phyloP scores from a whole-genome alignment of 2,888 invertebrate species.

The Andrena dorsata region DNA sequence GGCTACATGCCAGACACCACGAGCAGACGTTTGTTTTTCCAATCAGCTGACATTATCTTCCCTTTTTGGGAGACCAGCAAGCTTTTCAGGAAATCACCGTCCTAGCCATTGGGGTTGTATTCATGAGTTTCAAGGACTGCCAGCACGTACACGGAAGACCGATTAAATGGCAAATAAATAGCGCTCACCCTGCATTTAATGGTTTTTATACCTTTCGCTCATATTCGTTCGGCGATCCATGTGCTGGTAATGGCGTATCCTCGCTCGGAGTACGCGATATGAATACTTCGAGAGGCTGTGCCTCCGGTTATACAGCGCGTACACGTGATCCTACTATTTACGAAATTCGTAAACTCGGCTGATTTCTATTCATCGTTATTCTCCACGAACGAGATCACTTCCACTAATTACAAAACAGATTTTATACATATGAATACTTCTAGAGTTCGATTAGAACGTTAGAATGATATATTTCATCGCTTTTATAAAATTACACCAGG shows the following conservation, averaged over 20 bases:
- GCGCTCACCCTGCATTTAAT: conserved; percentile 65
- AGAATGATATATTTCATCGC: background rate
- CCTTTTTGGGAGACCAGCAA: background rate
- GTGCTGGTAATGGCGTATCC: conserved; percentile 59
- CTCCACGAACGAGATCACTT: conserved; percentile 12
- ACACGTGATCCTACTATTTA: conserved; percentile 36
- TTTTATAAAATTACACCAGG: background rate
- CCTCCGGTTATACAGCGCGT: conserved; percentile 53
- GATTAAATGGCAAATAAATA: conserved; percentile 71
- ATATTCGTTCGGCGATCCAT: conserved; percentile 67
- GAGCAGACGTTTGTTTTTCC: too few relatives aligned
- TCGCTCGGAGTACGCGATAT: conserved; percentile 66
- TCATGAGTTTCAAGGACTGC: conserved; percentile 35
- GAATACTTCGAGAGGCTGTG: conserved; percentile 65
- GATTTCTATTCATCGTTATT: conserved; percentile 41
- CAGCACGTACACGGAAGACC: conserved; percentile 50
- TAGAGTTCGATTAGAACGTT: background rate
- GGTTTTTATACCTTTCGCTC: conserved; percentile 66
- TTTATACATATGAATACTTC: background rate
- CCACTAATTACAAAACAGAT: conserved; percentile 10
- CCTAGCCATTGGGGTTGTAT: conserved; percentile 5
- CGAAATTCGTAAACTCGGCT: conserved; percentile 26
- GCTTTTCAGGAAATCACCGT: conserved; percentile 18
- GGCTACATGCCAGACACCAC: too few relatives aligned
- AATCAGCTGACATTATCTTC: background rate